phyloP scores from a whole-genome alignment of 2,797 vertebrate genomes.

The Hydrophis major region DNA sequence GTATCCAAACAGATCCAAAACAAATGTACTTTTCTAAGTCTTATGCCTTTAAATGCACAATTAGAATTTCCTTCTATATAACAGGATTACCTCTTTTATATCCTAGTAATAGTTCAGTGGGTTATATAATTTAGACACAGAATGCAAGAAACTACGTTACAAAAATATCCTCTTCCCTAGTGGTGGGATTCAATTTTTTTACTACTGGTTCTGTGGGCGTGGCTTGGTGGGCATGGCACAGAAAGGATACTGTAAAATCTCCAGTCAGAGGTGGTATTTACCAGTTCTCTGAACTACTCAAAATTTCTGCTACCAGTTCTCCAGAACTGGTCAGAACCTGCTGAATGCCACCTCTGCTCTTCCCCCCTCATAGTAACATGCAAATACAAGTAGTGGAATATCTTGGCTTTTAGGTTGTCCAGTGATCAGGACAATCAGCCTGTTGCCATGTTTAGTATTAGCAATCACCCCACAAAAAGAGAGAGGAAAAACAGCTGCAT shows the following conservation, averaged over 20 bases:
- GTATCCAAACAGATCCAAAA: constrained; percentile 9
- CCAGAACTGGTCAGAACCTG: too few relatives aligned
- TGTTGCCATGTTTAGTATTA: not conserved
- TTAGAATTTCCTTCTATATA: constrained; percentile 6
- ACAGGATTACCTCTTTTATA: not conserved
- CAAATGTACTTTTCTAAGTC: not conserved
- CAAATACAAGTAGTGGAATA: not conserved
- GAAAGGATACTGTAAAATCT: too few relatives aligned
- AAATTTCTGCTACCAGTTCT: too few relatives aligned
- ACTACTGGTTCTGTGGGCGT: too few relatives aligned
- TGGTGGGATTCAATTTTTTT: too few relatives aligned
- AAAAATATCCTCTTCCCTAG: not conserved
- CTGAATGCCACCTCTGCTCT: too few relatives aligned
- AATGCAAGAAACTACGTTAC: not conserved
- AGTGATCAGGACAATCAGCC: not conserved
- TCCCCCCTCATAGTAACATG: not conserved
- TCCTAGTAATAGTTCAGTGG: not conserved
- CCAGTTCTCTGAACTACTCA: too few relatives aligned
- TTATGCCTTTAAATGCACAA: not conserved
- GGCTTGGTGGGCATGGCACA: too few relatives aligned
- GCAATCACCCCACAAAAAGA: not conserved
- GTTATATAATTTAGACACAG: not conserved
- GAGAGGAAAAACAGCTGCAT: not conserved
- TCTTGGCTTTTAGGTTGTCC: not conserved
- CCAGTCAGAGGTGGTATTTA: too few relatives aligned